Base-by-base conservation (phyloP, 2,797 vertebrate genomes). In the Chromis chromis region DNA sequence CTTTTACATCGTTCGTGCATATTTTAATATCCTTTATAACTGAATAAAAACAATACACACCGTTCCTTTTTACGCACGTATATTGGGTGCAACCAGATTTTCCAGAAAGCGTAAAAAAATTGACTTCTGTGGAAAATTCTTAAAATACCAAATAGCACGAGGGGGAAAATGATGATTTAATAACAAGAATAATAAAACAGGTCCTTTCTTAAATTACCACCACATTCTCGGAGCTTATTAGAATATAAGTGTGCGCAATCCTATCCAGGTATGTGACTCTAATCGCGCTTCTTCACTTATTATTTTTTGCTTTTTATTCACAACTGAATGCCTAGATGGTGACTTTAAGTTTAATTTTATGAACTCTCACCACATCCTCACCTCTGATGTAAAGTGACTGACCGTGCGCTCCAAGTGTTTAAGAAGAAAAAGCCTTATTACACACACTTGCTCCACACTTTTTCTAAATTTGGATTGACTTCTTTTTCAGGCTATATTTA, bases 401-500 rank as follows among this genome's bases (percentile, higher is more conserved):
- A 54, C 21, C 0, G 28, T 48, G 50, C 61, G 63, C 14, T 36
- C 22, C 53, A 44, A 2, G 39, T 57, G 27, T 55, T 49, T 21
- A 22, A 40, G 16, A 42, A 16, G 14, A 46, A n/a, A 76, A 72
- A 36, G 6, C 44, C 16, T 55, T 1, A 21, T 24, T 10, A 27
- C 46, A 1, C 17, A 12, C 33, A 19, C 12, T 19, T 28, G 16
- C 24, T 50, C 57, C 10, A 27, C 2, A 33, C 8, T 39, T 56
- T n/a, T 14, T 33, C 28, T 11, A 22, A 49, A 78, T 69, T 68
- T 65, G 31, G 33, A 62, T 25, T 4, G 9, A 57, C 52, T 27
- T 4, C 14, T 14, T n/a, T 8, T 14, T 4, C 25, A 25, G 4
- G 10, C 52, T 67, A 19, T 27, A 64, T 66, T 77, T 59, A 55